phyloP scores from a whole-genome alignment of 2,113 vertebrate species.

The Entomyzon cyanotis region DNA sequence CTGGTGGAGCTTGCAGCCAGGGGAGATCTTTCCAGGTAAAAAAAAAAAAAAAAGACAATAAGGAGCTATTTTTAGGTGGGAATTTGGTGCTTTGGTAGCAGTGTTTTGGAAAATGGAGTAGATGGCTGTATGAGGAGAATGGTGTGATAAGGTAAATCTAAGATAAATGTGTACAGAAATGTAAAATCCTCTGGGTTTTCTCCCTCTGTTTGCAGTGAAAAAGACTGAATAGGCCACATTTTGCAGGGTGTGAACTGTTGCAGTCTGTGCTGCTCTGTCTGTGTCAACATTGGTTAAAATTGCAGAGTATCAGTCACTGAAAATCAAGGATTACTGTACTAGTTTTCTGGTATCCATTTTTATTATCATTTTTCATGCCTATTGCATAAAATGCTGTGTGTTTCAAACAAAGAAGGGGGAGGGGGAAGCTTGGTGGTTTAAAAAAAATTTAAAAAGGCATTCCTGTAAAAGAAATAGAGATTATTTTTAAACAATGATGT shows the following conservation, averaged over 20 bases:
- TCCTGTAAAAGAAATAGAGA: constrained; percentile 20
- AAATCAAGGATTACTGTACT: constrained; percentile 21
- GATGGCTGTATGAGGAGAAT: constrained; percentile 49
- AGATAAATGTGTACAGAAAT: constrained; percentile 21
- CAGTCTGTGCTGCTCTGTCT: constrained; percentile 43
- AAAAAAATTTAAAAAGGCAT: not conserved
- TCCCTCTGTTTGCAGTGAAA: constrained; percentile 50
- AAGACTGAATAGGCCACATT: constrained; percentile 78
- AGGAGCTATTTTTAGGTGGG: constrained; percentile 68
- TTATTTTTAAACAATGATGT: constrained; percentile 17
- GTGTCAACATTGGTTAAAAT: constrained; percentile 46
- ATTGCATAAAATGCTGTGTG: constrained; percentile 44
- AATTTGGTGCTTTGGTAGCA: constrained; percentile 22
- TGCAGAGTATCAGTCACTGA: constrained; percentile 22
- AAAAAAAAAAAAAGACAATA: constrained; percentile 47
- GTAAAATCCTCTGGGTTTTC: constrained; percentile 57
- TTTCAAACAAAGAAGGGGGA: constrained; percentile 78
- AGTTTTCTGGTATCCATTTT: constrained; percentile 46
- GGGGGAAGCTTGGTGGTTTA: constrained; percentile 44
- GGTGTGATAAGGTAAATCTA: constrained; percentile 6
- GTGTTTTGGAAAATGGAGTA: constrained; percentile 56
- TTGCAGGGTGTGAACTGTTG: constrained; percentile 80
- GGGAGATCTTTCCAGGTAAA: constrained; percentile 63
- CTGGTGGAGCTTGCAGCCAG: constrained; percentile 32
- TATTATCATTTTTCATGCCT: constrained; percentile 33